Evolutionary conservation across 1,140 invertebrate genomes (phyloP), one percentile per base, ranked within the genome.

Genomic region (Parasteatoda tepidariorum): DNA sequence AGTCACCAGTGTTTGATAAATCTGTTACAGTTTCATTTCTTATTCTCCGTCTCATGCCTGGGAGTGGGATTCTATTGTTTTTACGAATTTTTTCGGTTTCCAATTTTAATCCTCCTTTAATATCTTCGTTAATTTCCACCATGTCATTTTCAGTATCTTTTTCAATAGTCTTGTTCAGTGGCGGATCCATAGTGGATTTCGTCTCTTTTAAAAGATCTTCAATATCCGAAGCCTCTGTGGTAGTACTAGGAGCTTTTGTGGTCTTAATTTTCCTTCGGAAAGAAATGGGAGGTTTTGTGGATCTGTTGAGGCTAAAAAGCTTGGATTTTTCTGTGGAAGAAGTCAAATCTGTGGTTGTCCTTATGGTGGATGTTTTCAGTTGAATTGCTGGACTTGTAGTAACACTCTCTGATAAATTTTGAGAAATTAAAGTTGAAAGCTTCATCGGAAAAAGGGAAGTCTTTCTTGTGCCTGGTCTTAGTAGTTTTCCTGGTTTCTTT

Each of bases 371-470:
- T 1, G 73, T 34, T 2, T 13, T 41, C 24, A 41, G 13, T 11
- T 48, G 7, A 61, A 68, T 13, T 7, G 78, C 18, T 24, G 68
- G 24, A n/a, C 31, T 38, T 2, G 28, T n/a, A 7, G 28, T 73
- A 6, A 26, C 7, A 3, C 28, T 73, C 18, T 48, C 38, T 48
- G 38, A 13, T n/a, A n/a, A n/a, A 13, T 22, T 13, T 11, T 24
- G 11, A 28, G 61, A 28, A 7, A 38, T 31, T 48, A 11, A 2
- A 30, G 64, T 24, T 9, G 76, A 68, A 2, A 67, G 15, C 48
- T 71, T 82, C 7, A 55, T 41, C 4, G 78, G 78, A 30, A 82
- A 82, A n/a, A 82, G 34, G 48, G 78, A 70, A 54, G 59, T 82
- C 34, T 38, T 61, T 30, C 78, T 67, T 4, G 57, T 22, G 30